Evolutionary conservation across 2,888 invertebrate species (phyloP).

Genomic region (Dynastes hyllus): DNA sequence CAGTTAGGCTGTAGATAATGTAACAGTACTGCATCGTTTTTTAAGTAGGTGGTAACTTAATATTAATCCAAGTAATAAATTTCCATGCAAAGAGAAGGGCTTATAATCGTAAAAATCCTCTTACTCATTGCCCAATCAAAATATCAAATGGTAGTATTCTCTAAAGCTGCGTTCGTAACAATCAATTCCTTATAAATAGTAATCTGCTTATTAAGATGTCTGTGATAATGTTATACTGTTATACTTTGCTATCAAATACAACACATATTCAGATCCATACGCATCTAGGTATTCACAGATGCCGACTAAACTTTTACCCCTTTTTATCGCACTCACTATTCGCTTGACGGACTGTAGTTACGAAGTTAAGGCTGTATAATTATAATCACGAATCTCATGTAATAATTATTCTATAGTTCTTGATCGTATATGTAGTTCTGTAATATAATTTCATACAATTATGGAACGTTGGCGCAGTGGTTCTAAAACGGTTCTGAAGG

Average conservation of each 20-base stretch:
- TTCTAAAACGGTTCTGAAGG: conserved; percentile 60
- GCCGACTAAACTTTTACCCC: conserved; percentile 56
- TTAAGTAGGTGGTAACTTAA: background rate
- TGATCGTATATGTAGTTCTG: conserved; percentile 65
- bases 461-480: conserved; percentile 63
- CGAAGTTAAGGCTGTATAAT: conserved; percentile 66
- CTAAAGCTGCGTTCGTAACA: conserved; percentile 20
- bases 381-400: conserved; percentile 69
- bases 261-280: background rate
- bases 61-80: background rate
- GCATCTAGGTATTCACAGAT: conserved; percentile 42
- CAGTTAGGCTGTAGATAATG: too few relatives aligned
- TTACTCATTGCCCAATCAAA: background rate
- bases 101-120: conserved; percentile 9
- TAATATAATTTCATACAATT: conserved; percentile 69
- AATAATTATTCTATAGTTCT: conserved; percentile 69
- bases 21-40: background rate
- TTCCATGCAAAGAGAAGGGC: background rate
- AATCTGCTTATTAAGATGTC: conserved; percentile 34
- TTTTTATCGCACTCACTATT: conserved; percentile 63
- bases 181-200: conserved; percentile 22
- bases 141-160: background rate
- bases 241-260: background rate
- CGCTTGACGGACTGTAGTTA: conserved; percentile 64
- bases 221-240: conserved; percentile 13